Conservation (phyloP, 2,113 vertebrate species). For the Bungarus multicinctus region DNA sequence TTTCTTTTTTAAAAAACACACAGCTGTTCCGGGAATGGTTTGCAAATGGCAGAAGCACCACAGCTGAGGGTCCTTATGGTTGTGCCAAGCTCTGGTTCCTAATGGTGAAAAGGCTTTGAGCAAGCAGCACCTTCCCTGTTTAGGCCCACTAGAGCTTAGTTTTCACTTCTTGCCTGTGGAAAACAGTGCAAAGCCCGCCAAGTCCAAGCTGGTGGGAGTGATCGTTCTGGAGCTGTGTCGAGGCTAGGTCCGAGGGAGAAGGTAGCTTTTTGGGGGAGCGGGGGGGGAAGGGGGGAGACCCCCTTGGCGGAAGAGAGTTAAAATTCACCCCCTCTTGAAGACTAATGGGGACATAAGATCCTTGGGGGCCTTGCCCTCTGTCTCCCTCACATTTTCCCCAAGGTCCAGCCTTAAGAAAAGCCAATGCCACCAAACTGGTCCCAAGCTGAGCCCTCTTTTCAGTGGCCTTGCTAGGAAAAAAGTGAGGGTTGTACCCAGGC, state of each 20-base stretch:
- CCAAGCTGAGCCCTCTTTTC: neutral
- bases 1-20: neutral
- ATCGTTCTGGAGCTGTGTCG: fast-evolving
- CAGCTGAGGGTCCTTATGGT: conserved; percentile 38
- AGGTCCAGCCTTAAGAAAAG: neutral
- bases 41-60: conserved; percentile 56
- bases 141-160: conserved; percentile 11
- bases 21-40: neutral
- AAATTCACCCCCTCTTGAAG: neutral
- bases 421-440: neutral
- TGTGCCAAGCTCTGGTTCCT: too few species aligned
- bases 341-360: neutral
- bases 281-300: neutral
- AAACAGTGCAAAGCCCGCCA: neutral
- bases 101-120: neutral
- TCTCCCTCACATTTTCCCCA: neutral
- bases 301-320: neutral
- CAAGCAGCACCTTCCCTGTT: neutral
- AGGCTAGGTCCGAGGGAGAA: neutral
- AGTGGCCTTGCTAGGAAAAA: neutral
- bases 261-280: neutral
- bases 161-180: neutral
- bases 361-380: neutral
- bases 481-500: neutral
- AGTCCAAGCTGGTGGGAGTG: too few species aligned